Conservation (phyloP, 2,888 invertebrate species). For the Stramonita haemastoma region DNA sequence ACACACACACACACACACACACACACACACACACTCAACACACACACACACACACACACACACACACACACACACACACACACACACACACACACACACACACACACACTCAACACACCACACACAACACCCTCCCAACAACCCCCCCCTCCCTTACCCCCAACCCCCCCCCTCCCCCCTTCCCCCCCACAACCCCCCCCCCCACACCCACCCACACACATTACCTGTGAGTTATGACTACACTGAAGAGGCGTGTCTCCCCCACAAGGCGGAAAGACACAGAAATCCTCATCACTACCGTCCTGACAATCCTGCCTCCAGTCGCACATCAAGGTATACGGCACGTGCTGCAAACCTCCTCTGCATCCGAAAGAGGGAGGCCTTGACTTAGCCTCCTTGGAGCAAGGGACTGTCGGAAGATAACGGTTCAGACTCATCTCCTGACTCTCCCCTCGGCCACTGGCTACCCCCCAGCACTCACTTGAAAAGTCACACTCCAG, state of each 20-base stretch:
- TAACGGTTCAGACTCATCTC: not conserved
- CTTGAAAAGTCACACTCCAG: not conserved
- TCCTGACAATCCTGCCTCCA: not conserved
- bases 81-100: not conserved
- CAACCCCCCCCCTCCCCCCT: not conserved
- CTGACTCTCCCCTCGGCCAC: too few relatives aligned
- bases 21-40: too few relatives aligned
- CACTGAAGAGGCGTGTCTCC: not conserved
- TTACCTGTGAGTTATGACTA: not conserved
- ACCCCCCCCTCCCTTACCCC: not conserved
- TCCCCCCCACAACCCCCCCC: not conserved
- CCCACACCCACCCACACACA: not conserved
- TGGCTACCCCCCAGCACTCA: not conserved
- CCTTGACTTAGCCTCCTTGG: not conserved
- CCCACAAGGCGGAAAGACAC: not conserved
- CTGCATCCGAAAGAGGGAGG: not conserved
- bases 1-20: too few relatives aligned
- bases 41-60: too few relatives aligned
- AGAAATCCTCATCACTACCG: slow-evolving; percentile 4
- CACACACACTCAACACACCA: not conserved
- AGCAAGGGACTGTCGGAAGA: not conserved
- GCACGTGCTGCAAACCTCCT: not conserved
- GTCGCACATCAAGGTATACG: slow-evolving; percentile 8
- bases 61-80: not conserved
- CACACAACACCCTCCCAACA: not conserved